phyloP scores from a whole-genome alignment of 2,113 vertebrate genomes.

The Axis porcinus region DNA sequence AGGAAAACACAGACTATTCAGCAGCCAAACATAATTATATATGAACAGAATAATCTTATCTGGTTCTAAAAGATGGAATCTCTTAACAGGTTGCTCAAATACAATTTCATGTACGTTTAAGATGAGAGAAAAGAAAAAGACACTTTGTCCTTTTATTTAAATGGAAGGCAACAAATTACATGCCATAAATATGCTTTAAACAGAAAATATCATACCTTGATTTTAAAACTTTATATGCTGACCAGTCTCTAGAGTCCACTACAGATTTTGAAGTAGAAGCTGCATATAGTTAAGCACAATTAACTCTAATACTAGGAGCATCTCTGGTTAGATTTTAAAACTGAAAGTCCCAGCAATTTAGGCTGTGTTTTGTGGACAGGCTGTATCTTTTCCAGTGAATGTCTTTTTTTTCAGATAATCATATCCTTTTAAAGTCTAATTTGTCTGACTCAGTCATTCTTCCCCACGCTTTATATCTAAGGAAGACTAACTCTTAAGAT shows the following conservation, averaged over 20 bases:
- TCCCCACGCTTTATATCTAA: too few relatives aligned
- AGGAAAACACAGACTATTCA: not conserved
- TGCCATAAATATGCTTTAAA: not conserved
- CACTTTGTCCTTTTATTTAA: not conserved
- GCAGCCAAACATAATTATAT: not conserved
- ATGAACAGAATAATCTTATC: constrained; percentile 11
- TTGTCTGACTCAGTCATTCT: too few relatives aligned
- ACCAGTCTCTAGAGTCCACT: not conserved
- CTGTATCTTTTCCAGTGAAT: not conserved
- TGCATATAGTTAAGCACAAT: not conserved
- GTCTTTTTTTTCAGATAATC: too few relatives aligned
- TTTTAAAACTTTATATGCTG: not conserved
- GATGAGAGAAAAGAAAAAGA: not conserved
- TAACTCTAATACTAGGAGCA: not conserved
- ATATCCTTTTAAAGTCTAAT: too few relatives aligned
- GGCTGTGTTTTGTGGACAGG: not conserved
- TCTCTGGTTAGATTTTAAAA: not conserved
- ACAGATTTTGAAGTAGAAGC: constrained; percentile 4
- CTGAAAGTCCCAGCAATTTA: not conserved
- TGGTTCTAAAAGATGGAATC: not conserved
- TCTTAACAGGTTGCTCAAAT: not conserved
- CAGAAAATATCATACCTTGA: not conserved
- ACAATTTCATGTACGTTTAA: not conserved
- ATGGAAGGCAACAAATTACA: constrained; percentile 4
- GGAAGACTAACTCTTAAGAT: too few relatives aligned